phyloP scores from a whole-genome alignment of 2,888 invertebrate species.

The Copidosoma aretas region DNA sequence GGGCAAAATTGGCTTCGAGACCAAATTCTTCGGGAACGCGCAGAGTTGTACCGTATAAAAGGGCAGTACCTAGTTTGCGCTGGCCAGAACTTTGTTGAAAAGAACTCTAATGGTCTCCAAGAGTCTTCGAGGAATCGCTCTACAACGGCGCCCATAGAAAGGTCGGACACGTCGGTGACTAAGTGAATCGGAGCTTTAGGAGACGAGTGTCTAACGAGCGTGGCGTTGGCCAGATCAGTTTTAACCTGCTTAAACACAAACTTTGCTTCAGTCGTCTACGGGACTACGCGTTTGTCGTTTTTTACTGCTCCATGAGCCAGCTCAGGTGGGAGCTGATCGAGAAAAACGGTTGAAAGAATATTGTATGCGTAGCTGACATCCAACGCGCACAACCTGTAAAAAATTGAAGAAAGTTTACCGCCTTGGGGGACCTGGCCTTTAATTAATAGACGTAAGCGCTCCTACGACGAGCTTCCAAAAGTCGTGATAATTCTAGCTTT shows the following conservation, averaged over 20 bases:
- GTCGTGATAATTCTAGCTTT: neutral
- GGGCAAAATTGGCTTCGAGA: conserved; percentile 21
- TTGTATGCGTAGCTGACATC: no score
- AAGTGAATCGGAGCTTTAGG: neutral
- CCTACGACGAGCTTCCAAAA: neutral
- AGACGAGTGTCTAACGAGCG: neutral
- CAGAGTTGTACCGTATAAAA: conserved; percentile 6
- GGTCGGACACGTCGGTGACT: neutral
- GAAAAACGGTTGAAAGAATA: no score
- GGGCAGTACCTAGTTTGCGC: neutral
- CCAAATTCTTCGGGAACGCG: conserved; percentile 21
- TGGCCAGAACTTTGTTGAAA: neutral
- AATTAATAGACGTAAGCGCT: neutral
- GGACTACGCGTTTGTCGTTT: neutral
- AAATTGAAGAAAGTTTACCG: neutral
- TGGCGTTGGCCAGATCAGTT: no score
- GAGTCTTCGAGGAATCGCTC: neutral
- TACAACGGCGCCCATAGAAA: neutral
- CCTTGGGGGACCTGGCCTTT: neutral
- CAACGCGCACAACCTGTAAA: no score
- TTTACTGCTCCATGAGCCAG: neutral
- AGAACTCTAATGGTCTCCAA: neutral
- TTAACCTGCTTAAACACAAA: neutral
- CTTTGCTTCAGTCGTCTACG: neutral
- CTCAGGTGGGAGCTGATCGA: neutral